phyloP scores from a whole-genome alignment of 2,113 vertebrate genomes.

The Amphiprion ocellaris region DNA sequence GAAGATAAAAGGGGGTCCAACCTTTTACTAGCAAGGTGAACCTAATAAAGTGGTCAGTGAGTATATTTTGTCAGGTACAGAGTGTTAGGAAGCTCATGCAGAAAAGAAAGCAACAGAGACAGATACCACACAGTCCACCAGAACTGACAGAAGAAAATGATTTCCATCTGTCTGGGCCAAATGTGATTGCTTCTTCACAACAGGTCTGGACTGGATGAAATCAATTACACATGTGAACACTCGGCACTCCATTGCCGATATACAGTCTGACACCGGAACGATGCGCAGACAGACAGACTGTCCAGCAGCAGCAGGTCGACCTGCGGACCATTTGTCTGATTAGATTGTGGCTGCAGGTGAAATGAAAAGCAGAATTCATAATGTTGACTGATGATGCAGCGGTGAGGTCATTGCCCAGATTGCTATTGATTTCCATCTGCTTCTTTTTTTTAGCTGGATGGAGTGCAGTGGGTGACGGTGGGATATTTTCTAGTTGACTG shows the following conservation, averaged over 20 bases:
- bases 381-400: constrained; percentile 3
- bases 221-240: constrained; percentile 25
- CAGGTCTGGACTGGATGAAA: constrained; percentile 21
- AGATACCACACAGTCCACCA: not conserved
- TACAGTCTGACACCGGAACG: not conserved
- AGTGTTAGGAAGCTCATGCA: too few relatives aligned
- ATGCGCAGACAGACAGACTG: not conserved
- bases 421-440: not conserved
- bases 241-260: not conserved
- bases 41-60: too few relatives aligned
- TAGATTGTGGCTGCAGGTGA: constrained; percentile 3
- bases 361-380: constrained; percentile 8
- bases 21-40: too few relatives aligned
- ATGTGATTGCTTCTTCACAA: constrained; percentile 8
- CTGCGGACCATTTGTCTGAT: constrained; percentile 8
- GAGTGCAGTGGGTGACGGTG: not conserved
- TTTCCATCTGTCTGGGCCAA: constrained; percentile 2
- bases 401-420: not conserved
- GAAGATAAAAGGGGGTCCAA: too few relatives aligned
- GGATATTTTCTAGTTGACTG: not conserved
- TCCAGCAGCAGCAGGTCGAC: not conserved
- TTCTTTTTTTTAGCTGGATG: not conserved
- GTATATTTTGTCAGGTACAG: too few relatives aligned
- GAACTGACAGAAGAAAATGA: constrained; percentile 13
- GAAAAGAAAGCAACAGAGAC: not conserved